Evolutionary conservation across 2,888 invertebrate species (phyloP), one percentile per base, ranked within the genome.

Genomic region (Didymodactylos carnosus): DNA sequence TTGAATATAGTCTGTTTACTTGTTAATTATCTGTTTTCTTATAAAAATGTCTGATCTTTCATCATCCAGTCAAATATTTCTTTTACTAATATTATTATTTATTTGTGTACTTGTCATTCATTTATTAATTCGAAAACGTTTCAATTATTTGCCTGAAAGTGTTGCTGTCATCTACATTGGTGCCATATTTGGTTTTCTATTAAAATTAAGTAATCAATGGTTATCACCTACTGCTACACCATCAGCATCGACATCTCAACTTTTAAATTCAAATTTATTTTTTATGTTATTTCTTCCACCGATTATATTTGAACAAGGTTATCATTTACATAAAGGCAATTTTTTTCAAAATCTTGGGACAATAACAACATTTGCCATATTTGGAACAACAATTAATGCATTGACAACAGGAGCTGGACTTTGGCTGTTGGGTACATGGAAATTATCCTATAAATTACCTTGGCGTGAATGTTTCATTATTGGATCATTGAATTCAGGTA

Each of bases 271-370:
- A 0, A 98, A 95, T 27, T 92, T 95, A 29, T 98, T 98, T 83
- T 98, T 98, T 81, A 87, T 98, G 72, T 91, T 98, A 4, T 87
- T 98, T 1, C 84, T 98, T 72, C 98, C 98, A 14, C 98, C 98
- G 1, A 98, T 98, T 74, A 98, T 98, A 79, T 98, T 98, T 86
- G 98, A 98, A 84, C 94, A 94, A 5, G 97, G 97, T 5, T 98
- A 97, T 82, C 98, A 97, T 86, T 87, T 98, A 76, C 97, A 98
- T 80, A 98, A 98, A 85, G 86, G 86, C 39, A 86, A 87, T 78
- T 87, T 87, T 79, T 87, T 87, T 79, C 94, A 97, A 84, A 98
- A 98, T 81, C 94, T 98, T 81, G 95, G 94, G n/a, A 94, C 95
- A 6, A 98, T 98, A 79, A 85, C 97, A 80, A 89, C 95, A 0